These are phyloP conservation scores for Merops nubicus DNA, from an alignment of 2,113 vertebrate species.

Conservation along the genomic window DNA sequence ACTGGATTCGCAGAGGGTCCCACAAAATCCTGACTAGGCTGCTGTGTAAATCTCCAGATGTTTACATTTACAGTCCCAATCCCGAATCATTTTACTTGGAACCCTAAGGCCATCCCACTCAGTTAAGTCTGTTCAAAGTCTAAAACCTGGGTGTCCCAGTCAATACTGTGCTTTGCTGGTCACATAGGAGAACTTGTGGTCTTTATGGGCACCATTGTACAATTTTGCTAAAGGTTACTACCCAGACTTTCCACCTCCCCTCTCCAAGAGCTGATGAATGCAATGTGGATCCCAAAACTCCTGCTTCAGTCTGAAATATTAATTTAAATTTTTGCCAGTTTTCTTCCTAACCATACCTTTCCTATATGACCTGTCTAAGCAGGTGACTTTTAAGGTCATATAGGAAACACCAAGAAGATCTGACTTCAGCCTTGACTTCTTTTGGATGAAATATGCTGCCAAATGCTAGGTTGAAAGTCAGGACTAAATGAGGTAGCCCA, in stretches of 20 bases:
- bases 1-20: not conserved
- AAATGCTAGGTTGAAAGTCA: not conserved
- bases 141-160: not conserved
- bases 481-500: not conserved
- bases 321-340: not conserved
- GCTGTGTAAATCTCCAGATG: not conserved
- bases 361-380: not conserved
- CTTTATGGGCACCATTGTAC: fast-evolving
- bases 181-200: not conserved
- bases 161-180: not conserved
- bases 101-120: not conserved
- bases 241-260: not conserved
- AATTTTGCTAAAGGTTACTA: not conserved
- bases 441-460: not conserved
- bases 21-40: not conserved
- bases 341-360: not conserved
- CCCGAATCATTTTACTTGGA: not conserved
- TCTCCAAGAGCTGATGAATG: not conserved
- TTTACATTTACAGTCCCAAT: not conserved
- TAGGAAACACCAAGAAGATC: not conserved
- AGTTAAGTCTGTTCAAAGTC: not conserved
- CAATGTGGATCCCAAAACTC: fast-evolving
- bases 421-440: not conserved
- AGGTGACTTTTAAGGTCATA: not conserved
- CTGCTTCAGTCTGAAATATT: not conserved